Evolutionary conservation across 2,113 vertebrate species (phyloP), one percentile per base, ranked within the genome.

Genomic region (Fregetta grallaria): DNA sequence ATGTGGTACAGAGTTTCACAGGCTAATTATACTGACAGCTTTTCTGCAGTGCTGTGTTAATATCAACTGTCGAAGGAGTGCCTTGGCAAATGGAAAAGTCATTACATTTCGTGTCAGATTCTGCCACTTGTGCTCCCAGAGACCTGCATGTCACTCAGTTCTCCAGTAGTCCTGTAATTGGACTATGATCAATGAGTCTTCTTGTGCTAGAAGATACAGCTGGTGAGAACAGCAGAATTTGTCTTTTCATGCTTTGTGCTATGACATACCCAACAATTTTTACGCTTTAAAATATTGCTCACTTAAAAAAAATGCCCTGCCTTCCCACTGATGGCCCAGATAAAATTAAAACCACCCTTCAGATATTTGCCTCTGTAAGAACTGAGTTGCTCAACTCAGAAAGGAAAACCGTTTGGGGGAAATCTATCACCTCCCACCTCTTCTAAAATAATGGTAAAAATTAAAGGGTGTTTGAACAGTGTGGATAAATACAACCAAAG

Each of bases 11-110:
- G 56, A 25, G 63, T 82, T 87, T 47, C 66, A 62, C 15, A 1
- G 36, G 52, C 65, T 96, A 92, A 89, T 95, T 85, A 92, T 21
- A 47, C 14, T 13, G 32, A 65, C 70, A 85, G 66, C 32, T 86
- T 68, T 79, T 73, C 80, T 73, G 66, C 38, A 25, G 62, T 7
- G 40, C 55, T n/a, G 10, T 38, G n/a, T 79, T 96, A 91, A 50
- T 70, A 87, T 50, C 84, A 85, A 18, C 45, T 82, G 89, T 66
- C 7, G 12, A 79, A 82, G 73, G 23, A 86, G 53, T 27, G 76
- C 58, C 81, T 82, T 32, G 34, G 92, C 66, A 96, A 91, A 85
- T 75, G 66, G 70, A 59, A 91, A 94, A 94, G 81, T 86, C 83
- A 73, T 92, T 85, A 49, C 36, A 29, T 78, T 76, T 65, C 12